These are phyloP conservation scores for Coelopa frigida DNA, from an alignment of 1,140 invertebrate species.

Conservation along the genomic window DNA sequence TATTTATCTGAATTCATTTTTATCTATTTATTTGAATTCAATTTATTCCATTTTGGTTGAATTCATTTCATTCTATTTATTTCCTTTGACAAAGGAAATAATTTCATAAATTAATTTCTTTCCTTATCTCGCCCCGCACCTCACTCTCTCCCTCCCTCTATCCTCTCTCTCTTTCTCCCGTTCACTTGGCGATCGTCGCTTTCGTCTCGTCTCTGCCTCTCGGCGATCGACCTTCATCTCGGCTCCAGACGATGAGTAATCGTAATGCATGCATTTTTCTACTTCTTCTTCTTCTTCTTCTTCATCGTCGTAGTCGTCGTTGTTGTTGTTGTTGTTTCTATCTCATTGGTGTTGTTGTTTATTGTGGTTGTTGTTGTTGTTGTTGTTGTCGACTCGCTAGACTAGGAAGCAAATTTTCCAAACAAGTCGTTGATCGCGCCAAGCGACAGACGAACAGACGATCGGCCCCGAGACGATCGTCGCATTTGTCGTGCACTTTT, in stretches of 20 bases:
- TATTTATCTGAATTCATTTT: too few relatives aligned
- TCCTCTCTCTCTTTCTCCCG: neutral
- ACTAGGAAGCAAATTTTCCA: too few relatives aligned
- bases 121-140: too few relatives aligned
- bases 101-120: conserved; percentile 1
- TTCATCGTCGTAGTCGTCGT: neutral
- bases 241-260: neutral
- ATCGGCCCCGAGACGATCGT: too few relatives aligned
- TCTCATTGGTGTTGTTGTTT: neutral
- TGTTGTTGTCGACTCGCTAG: neutral
- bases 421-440: too few relatives aligned
- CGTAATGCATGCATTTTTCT: neutral
- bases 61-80: neutral
- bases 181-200: neutral
- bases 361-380: neutral
- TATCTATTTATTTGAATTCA: too few relatives aligned
- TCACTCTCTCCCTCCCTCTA: too few relatives aligned
- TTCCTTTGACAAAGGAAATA: neutral
- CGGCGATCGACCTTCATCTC: neutral
- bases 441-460: too few relatives aligned
- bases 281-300: neutral
- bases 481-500: too few relatives aligned
- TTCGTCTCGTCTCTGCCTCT: neutral
- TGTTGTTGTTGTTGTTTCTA: conserved; percentile 2
- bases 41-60: neutral